Conservation (phyloP, 2,113 vertebrate species). For the Anguilla japonica region DNA sequence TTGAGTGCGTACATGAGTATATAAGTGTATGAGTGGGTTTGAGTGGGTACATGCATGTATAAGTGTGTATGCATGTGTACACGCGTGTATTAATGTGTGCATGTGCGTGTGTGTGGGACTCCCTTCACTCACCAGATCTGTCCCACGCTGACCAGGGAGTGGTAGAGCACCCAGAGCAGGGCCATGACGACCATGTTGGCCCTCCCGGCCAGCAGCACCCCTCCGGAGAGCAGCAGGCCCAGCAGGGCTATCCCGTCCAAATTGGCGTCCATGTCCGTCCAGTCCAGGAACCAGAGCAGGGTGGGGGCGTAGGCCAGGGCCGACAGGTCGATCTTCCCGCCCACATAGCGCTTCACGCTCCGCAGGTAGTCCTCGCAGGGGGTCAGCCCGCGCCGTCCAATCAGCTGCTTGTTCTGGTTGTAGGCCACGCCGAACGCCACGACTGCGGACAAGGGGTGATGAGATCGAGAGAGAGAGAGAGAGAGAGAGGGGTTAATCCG, state of each 20-base stretch:
- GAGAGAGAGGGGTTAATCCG: neutral
- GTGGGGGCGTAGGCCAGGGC: slow-evolving; percentile 81
- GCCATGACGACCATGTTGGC: slow-evolving; percentile 92
- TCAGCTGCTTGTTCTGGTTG: slow-evolving; percentile 91
- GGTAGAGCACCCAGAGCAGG: slow-evolving; percentile 85
- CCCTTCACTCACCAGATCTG: slow-evolving; percentile 85
- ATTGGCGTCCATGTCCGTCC: slow-evolving; percentile 81
- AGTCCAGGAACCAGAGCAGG: slow-evolving; percentile 85
- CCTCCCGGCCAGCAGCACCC: slow-evolving; percentile 77
- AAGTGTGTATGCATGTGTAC: neutral
- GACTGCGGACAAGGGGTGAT: slow-evolving; percentile 57
- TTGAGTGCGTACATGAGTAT: neutral
- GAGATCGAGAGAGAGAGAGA: neutral
- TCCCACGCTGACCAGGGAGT: slow-evolving; percentile 87
- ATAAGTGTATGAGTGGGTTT: neutral
- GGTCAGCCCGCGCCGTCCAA: slow-evolving; percentile 83
- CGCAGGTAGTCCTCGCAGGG: slow-evolving; percentile 79
- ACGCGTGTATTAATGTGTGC: neutral
- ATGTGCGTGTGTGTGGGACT: neutral
- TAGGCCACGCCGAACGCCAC: slow-evolving; percentile 88
- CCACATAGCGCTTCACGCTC: slow-evolving; percentile 79
- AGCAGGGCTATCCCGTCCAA: slow-evolving; percentile 77
- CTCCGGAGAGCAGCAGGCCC: slow-evolving; percentile 75
- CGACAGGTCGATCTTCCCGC: slow-evolving; percentile 67
- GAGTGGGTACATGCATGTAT: neutral